Base-by-base conservation (phyloP, 2,888 invertebrate genomes). In the Norana najaformis region DNA sequence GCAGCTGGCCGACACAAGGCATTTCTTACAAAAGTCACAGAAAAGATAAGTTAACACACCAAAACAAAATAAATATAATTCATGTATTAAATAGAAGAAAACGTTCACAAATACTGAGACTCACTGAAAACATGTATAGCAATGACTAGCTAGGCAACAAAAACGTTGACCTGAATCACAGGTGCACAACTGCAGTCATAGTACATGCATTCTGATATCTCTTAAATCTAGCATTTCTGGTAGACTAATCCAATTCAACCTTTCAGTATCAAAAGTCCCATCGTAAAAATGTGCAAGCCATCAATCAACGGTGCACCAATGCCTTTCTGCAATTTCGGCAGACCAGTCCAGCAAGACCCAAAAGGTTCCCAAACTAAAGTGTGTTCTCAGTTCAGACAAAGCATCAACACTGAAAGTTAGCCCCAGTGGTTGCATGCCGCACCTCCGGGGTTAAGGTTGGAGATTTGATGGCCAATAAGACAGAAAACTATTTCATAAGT, bases 61-160 rank as follows among this genome's bases (percentile, higher is more conserved):
- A n/a, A 69, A 69, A 69, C 69, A 69, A 69, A 69, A 69, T 69
- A 69, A 69, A 69, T 69, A 69, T n/a, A 53, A 53, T 8, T 8
- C 30, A n/a, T 8, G 69, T n/a, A n/a, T 69, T 69, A n/a, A 69
- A 69, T 69, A 69, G 30, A 30, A n/a, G 69, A 69, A 69, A 69
- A 69, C 69, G n/a, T n/a, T 69, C n/a, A 69, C 69, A 69, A 69
- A 69, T 69, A 69, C 8, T 69, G 30, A 69, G 69, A 69, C 69
- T 69, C 30, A 13, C 30, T n/a, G n/a, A 47, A 47, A 47, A 69
- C 69, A 69, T 69, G 30, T n/a, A 69, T 69, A 69, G 69, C 69
- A 69, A 69, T 69, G 69, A 69, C 69, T 69, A 69, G 69, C 69
- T 69, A 69, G 69, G 69, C 69, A 69, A 69, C 69, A 69, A 69